A percentile compares a stretch with the other conserved stretches of the same genome.
Conservation (phyloP, 2,797 vertebrate genomes). For the Pelodytes ibericus region DNA sequence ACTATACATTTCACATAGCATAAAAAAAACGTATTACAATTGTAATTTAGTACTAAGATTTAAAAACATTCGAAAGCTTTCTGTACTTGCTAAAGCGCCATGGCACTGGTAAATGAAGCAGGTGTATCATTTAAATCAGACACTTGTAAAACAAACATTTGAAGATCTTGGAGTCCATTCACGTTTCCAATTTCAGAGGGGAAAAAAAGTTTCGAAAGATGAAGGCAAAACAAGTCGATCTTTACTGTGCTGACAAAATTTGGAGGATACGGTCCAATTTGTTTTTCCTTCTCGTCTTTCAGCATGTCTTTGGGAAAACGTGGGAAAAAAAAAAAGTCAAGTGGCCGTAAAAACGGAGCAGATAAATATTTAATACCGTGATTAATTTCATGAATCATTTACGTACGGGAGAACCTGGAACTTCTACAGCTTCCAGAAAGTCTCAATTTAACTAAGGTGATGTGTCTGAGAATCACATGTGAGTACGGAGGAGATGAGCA, state of each 20-base stretch:
- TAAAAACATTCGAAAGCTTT: not conserved
- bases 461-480: too few relatives aligned
- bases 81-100: not conserved
- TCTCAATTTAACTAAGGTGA: too few relatives aligned
- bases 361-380: not conserved
- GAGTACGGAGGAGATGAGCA: too few relatives aligned
- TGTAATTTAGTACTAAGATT: not conserved
- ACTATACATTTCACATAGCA: slow-evolving; percentile 25
- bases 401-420: too few relatives aligned
- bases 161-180: slow-evolving; percentile 20
- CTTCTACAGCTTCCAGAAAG: too few relatives aligned
- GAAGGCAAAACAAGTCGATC: not conserved
- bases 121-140: slow-evolving; percentile 39
- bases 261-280: slow-evolving; percentile 9
- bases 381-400: too few relatives aligned
- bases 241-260: slow-evolving; percentile 24
- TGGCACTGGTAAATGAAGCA: slow-evolving; percentile 24
- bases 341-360: not conserved
- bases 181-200: slow-evolving; percentile 30
- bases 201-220: slow-evolving; percentile 9
- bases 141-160: slow-evolving; percentile 27
- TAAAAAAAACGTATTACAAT: not conserved
- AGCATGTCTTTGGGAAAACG: not conserved
- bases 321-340: slow-evolving; percentile 1
- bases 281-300: not conserved